These are phyloP conservation scores for Taphrorychus bicolor DNA, from an alignment of 2,888 invertebrate species.

Conservation along the genomic window DNA sequence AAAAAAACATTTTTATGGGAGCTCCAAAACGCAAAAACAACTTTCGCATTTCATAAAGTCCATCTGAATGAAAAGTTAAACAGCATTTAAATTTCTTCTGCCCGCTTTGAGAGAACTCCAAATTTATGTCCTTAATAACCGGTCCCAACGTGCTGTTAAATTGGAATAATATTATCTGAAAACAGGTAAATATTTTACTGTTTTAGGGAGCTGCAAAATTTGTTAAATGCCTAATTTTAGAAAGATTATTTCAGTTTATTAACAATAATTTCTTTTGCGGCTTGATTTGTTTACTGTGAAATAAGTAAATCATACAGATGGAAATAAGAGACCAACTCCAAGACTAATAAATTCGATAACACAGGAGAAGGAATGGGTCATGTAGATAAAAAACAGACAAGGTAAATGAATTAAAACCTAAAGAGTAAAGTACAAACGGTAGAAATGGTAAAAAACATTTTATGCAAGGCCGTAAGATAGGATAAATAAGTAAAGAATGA, in stretches of 20 bases:
- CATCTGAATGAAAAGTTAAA: background rate
- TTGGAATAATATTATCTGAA: background rate
- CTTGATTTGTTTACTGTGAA: no score
- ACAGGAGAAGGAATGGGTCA: no score
- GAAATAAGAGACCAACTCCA: no score
- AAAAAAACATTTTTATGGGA: background rate
- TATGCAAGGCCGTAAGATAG: no score
- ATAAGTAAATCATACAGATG: no score
- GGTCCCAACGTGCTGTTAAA: background rate
- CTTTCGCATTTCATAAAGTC: background rate
- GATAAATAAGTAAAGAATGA: no score
- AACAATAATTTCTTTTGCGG: background rate
- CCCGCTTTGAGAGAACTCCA: background rate
- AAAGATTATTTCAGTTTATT: background rate
- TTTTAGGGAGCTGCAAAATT: background rate
- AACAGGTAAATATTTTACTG: background rate
- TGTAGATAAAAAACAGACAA: no score
- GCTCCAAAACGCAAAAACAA: background rate
- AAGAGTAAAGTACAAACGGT: no score
- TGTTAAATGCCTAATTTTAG: background rate
- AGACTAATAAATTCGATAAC: no score
- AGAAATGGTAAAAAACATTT: no score
- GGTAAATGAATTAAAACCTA: no score
- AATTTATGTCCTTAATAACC: background rate
- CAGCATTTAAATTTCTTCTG: background rate